Evolutionary conservation across 2,888 invertebrate genomes (phyloP), one percentile per base, ranked within the genome.

Genomic region (Leptodirus hochenwartii): DNA sequence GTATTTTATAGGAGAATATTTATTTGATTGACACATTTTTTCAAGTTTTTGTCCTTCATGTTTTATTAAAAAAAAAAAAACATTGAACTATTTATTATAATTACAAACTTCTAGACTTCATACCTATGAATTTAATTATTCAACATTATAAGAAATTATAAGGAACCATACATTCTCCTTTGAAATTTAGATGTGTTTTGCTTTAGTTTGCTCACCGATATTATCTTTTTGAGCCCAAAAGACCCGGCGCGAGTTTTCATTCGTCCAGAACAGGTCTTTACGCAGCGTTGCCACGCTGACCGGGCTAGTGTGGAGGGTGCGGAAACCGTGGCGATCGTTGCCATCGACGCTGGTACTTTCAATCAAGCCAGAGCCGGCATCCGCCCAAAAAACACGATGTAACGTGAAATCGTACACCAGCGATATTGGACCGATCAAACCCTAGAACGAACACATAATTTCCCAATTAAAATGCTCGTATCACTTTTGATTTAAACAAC

Each of bases 261-360:
- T 63, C 0, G 70, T 66, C 80, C 81, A 82, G 47, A 78, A 78
- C 11, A 80, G 47, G 42, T 70, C 66, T 6, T 62, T 57, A n/a
- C 65, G 66, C 0, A 75, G 55, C 3, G 70, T 47, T 0, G 73
- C 62, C 22, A 81, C 40, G 17, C 66, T 63, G 1, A 62, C 58
- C 0, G 77, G 68, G 4, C 44, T 44, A 0, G 44, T 33, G 6
- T 49, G 31, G 11, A 58, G 41, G 2, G 51, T 47, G 11, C 52
- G 50, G 32, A 59, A 55, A 2, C 47, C 38, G 31, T 50, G 51
- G 27, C 54, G 43, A 28, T 58, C 53, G 27, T 50, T 48, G 61
- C 74, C 75, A 42, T 65, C 61, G 14, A 66, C 62, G 34, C 69
- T 66, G 5, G 70, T 62, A 37, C 60, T 66, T 34, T 74, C 70